Percentiles rank a stretch among this genome's conserved stretches.
Conservation (phyloP, 2,888 invertebrate genomes). For the Pseudoips prasinana region DNA sequence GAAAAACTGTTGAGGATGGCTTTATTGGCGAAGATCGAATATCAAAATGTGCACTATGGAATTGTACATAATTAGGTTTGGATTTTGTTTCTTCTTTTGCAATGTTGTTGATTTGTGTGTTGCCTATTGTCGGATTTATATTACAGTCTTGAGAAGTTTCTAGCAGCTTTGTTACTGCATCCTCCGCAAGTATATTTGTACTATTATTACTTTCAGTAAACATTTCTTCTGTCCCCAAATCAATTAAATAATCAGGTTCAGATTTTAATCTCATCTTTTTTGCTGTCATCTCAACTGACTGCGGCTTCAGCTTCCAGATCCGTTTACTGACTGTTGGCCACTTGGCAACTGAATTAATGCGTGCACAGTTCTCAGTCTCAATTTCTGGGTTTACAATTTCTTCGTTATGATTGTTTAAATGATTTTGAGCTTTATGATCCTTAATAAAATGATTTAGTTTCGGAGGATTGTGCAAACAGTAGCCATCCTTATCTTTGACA, state of each 20-base stretch:
- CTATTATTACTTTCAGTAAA: conserved; percentile 12
- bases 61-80: conserved; percentile 50
- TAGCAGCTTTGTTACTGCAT: conserved; percentile 13
- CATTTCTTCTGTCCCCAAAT: conserved; percentile 53
- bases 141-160: conserved; percentile 12
- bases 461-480: conserved; percentile 60
- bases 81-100: conserved; percentile 22
- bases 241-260: conserved; percentile 45
- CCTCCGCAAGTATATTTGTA: conserved; percentile 8
- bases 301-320: conserved; percentile 55
- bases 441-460: conserved; percentile 31
- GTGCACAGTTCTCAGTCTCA: conserved; percentile 58
- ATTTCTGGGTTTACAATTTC: conserved; percentile 35
- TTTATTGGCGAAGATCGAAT: conserved; percentile 74
- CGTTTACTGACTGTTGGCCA: conserved; percentile 62
- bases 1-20: conserved; percentile 63
- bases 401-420: conserved; percentile 39
- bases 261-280: conserved; percentile 57
- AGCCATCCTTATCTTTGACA: conserved; percentile 63
- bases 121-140: conserved; percentile 11
- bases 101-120: conserved; percentile 8
- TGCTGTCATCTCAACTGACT: conserved; percentile 41
- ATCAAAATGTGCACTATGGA: conserved; percentile 72
- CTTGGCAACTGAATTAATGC: conserved; percentile 60
- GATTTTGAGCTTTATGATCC: conserved; percentile 27